Percentiles rank a stretch among this genome's conserved stretches.
Evolutionary conservation across 2,113 vertebrate species (phyloP).

Genomic region (Symphodus melops): DNA sequence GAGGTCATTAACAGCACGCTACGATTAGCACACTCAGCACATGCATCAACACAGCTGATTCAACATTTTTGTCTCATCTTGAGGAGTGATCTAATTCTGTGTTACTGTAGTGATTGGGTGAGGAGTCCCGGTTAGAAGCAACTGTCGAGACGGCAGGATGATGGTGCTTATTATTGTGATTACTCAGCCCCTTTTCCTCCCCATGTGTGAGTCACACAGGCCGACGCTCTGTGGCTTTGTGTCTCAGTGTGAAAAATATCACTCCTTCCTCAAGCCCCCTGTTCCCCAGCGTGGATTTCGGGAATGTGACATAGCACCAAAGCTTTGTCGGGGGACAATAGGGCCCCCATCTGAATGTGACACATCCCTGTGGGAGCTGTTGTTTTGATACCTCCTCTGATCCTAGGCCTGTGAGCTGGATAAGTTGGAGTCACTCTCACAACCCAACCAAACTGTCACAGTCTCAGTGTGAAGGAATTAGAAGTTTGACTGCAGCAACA

Average conservation of each 20-base stretch:
- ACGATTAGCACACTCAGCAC: conserved; percentile 63
- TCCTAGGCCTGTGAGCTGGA: conserved; percentile 41
- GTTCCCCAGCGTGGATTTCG: conserved; percentile 55
- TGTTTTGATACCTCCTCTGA: conserved; percentile 58
- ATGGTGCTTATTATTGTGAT: conserved; percentile 73
- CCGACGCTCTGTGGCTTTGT: conserved; percentile 66
- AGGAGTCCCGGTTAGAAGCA: conserved; percentile 32
- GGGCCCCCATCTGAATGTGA: conserved; percentile 64
- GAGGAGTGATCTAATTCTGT: conserved; percentile 58
- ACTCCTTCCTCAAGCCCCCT: conserved; percentile 60
- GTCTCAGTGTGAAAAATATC: conserved; percentile 74
- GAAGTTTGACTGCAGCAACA: neutral
- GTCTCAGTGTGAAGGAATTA: neutral
- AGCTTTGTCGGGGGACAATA: conserved; percentile 64
- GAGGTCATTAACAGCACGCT: conserved; percentile 64
- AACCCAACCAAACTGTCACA: conserved; percentile 19
- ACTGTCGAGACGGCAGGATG: conserved; percentile 72
- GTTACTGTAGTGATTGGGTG: conserved; percentile 30
- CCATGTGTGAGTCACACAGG: conserved; percentile 72
- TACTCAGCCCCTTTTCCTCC: conserved; percentile 78
- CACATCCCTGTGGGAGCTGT: conserved; percentile 67
- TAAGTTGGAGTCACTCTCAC: conserved; percentile 37
- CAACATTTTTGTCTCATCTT: conserved; percentile 56
- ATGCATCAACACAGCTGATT: conserved; percentile 56
- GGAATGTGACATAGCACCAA: conserved; percentile 68